A percentile compares a stretch with the other conserved stretches of the same genome.
Conservation (phyloP, 1,140 invertebrate genomes). For the Pseudoatta argentina region DNA sequence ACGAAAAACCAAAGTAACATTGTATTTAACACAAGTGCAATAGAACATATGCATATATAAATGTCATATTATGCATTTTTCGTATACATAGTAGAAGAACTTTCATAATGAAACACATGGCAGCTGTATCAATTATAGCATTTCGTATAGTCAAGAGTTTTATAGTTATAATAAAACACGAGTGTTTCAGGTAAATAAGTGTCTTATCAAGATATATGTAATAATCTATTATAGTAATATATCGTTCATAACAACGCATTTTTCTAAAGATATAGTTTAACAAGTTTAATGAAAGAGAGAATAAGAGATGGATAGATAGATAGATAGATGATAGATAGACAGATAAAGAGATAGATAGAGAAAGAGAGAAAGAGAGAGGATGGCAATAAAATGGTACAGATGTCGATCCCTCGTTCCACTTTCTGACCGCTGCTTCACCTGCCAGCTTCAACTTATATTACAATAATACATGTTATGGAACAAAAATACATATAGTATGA, state of each 20-base stretch:
- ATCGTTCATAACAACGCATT: constrained; percentile 70
- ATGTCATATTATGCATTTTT: constrained; percentile 66
- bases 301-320: constrained; percentile 6
- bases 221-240: constrained; percentile 63
- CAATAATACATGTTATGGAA: constrained; percentile 76
- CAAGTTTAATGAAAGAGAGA: constrained; percentile 69
- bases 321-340: neutral
- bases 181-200: constrained; percentile 69
- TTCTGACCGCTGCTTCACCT: constrained; percentile 78
- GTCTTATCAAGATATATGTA: constrained; percentile 67
- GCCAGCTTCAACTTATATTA: constrained; percentile 77
- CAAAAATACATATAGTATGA: constrained; percentile 80
- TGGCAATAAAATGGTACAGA: constrained; percentile 69
- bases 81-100: constrained; percentile 70
- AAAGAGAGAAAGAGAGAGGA: constrained; percentile 47
- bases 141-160: constrained; percentile 68
- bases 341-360: constrained; percentile 3
- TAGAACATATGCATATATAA: constrained; percentile 71
- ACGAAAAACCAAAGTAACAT: constrained; percentile 72
- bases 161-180: constrained; percentile 61
- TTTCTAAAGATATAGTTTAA: constrained; percentile 71
- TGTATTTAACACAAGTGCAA: constrained; percentile 74
- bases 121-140: constrained; percentile 64
- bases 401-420: constrained; percentile 76
- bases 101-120: constrained; percentile 68